Evolutionary conservation across 2,797 vertebrate genomes (phyloP), one percentile per base, ranked within the genome.

Genomic region (Chrosomus eos): DNA sequence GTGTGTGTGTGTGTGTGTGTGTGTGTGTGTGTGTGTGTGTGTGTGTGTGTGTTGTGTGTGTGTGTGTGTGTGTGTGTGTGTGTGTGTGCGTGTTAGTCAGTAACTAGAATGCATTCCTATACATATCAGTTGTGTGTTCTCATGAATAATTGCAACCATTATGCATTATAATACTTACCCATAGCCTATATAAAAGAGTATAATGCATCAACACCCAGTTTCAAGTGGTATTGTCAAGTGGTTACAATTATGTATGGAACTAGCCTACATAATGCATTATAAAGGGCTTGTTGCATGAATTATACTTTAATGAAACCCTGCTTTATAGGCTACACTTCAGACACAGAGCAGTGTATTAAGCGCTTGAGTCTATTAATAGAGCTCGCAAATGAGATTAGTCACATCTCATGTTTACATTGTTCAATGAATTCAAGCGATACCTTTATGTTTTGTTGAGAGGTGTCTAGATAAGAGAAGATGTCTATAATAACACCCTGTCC

Each of bases 361-460:
- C 67, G 28, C 62, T 71, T 21, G 38, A 33, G 58, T 80, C 86
- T 89, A 89, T 87, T 82, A 81, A 89, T 87, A 89, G 84, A 83
- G 53, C 81, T 66, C 78, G 67, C 81, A 81, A 87, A 89, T 87
- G 55, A 85, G 86, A 87, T 89, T 87, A 82, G 58, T 77, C 67
- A 21, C 80, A 16, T 19, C n/a, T 58, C 77, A 40, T 67, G 67
- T 75, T 58, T 76, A 70, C 48, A 86, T 80, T 81, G 81, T 53
- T 81, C 38, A n/a, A 60, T 48, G 77, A 70, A 70, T 33, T 38
- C 81, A 51, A 72, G 45, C 72, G 45, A 78, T 85, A 71, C n/a
- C 66, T 72, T 72, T 83, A 81, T 10, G 58, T 71, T 75, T 45
- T 58, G 68, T 58, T 58, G 53, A 80, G 70, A 80, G 51, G 74